Evolutionary conservation across 1,140 invertebrate species (phyloP).

Genomic region (Anagrus nilaparvatae): DNA sequence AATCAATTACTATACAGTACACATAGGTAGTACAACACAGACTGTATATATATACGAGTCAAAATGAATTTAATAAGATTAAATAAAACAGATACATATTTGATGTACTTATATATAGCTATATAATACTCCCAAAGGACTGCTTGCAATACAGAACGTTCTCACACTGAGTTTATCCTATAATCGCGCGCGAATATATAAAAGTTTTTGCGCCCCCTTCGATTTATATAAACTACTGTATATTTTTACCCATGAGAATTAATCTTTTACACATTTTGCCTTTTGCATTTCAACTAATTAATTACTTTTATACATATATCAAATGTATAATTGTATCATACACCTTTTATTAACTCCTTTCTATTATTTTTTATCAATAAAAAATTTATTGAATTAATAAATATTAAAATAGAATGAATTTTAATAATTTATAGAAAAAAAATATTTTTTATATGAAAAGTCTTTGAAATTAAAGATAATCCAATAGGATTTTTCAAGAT

Average conservation of each 20-base stretch:
- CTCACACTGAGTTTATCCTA: neutral
- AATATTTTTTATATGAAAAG: conserved; percentile 13
- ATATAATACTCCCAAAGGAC: no score
- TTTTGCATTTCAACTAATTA: neutral
- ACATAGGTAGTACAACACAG: no score
- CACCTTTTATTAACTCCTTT: neutral
- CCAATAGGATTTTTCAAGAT: conserved; percentile 34
- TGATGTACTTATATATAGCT: no score
- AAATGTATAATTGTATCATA: neutral
- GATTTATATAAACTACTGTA: conserved; percentile 1
- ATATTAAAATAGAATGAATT: conserved; percentile 9
- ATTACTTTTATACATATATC: neutral
- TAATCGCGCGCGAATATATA: neutral
- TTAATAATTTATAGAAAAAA: no score
- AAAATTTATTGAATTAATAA: neutral
- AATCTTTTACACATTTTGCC: neutral
- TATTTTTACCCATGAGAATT: neutral
- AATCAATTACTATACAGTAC: conserved; percentile 19
- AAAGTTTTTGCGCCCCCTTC: neutral
- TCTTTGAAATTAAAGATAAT: conserved; percentile 26
- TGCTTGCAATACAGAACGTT: neutral
- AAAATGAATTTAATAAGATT: conserved; percentile 16
- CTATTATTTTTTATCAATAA: neutral
- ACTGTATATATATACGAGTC: conserved; percentile 8
- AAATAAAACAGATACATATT: conserved; percentile 12